These are phyloP conservation scores for Diorhabda carinulata DNA, from an alignment of 1,140 invertebrate species.

Conservation along the genomic window DNA sequence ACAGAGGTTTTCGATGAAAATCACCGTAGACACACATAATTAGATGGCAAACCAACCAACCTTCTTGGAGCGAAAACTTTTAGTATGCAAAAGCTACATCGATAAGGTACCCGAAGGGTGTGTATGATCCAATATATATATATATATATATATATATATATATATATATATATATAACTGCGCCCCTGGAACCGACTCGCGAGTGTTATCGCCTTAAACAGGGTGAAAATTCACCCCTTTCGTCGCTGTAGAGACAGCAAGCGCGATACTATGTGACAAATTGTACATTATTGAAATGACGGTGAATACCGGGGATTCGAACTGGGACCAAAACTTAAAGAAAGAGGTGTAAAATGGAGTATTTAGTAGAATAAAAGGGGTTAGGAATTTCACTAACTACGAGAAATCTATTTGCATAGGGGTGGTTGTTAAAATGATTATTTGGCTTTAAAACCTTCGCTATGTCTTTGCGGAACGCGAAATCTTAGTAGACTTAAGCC, in stretches of 20 bases:
- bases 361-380: slow-evolving; percentile 37
- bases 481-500: too few relatives aligned
- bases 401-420: slow-evolving; percentile 28
- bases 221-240: slow-evolving; percentile 25
- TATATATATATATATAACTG: slow-evolving; percentile 1
- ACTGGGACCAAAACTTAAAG: slow-evolving; percentile 28
- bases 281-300: slow-evolving; percentile 45
- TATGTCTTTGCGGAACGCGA: neutral
- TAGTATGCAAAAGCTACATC: neutral
- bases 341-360: slow-evolving; percentile 37
- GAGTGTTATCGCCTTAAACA: slow-evolving; percentile 27
- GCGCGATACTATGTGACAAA: slow-evolving; percentile 46
- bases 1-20: too few relatives aligned
- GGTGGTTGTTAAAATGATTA: slow-evolving; percentile 24
- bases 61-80: neutral
- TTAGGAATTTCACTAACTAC: slow-evolving; percentile 30
- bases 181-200: slow-evolving; percentile 14
- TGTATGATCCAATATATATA: neutral
- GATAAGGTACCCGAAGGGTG: neutral
- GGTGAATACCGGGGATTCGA: slow-evolving; percentile 27
- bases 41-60: too few relatives aligned
- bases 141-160: neutral
- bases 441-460: slow-evolving; percentile 14
- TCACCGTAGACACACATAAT: too few relatives aligned
- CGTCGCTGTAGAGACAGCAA: slow-evolving; percentile 26